A percentile compares a stretch with the other conserved stretches of the same genome.
These are phyloP conservation scores for Xylota sylvarum DNA, from an alignment of 2,888 invertebrate species.

Conservation along the genomic window DNA sequence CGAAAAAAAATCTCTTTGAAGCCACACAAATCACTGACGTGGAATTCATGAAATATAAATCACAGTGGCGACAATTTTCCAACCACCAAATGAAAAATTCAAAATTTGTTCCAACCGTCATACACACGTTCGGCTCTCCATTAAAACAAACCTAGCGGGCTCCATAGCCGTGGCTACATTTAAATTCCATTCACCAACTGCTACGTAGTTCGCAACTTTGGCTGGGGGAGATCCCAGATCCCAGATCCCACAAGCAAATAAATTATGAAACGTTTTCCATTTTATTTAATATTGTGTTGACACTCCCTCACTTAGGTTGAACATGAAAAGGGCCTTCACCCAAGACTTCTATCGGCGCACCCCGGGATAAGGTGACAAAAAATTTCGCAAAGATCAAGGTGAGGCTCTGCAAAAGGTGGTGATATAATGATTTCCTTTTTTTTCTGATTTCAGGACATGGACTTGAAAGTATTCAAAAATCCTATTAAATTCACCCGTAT, in stretches of 20 bases:
- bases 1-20: slow-evolving; percentile 1
- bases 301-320: slow-evolving; percentile 60
- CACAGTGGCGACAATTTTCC: slow-evolving; percentile 69
- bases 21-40: slow-evolving; percentile 58
- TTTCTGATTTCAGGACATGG: slow-evolving; percentile 25
- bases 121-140: slow-evolving; percentile 53
- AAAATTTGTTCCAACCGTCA: slow-evolving; percentile 39
- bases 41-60: slow-evolving; percentile 74
- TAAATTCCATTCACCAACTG: slow-evolving; percentile 62
- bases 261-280: slow-evolving; percentile 76
- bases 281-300: slow-evolving; percentile 77
- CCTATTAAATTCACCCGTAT: slow-evolving; percentile 69
- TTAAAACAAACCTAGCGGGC: slow-evolving; percentile 62
- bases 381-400: slow-evolving; percentile 60
- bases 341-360: background rate
- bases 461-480: slow-evolving; percentile 63
- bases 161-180: slow-evolving; percentile 23
- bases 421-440: background rate
- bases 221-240: background rate
- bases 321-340: slow-evolving; percentile 67
- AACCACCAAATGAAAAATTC: slow-evolving; percentile 75
- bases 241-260: slow-evolving; percentile 54
- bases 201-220: slow-evolving; percentile 21
- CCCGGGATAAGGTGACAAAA: slow-evolving; percentile 47
- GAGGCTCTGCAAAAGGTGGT: background rate